phyloP scores from a whole-genome alignment of 2,797 vertebrate genomes.

The Simalia tracyae region DNA sequence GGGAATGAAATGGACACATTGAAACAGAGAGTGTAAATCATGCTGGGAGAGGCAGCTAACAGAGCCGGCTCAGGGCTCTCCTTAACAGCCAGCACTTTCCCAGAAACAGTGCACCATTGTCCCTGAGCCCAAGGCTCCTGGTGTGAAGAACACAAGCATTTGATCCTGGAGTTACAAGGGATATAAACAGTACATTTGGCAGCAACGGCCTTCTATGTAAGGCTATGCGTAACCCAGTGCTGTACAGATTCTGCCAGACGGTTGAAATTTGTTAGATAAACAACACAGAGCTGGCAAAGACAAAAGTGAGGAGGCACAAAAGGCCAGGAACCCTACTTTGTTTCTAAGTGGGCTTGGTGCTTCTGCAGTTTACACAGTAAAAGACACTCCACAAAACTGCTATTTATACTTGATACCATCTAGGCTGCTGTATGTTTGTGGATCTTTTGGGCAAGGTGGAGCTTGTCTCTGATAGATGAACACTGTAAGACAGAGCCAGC shows the following conservation, averaged over 20 bases:
- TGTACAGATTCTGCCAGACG: background rate
- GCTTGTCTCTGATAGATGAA: background rate
- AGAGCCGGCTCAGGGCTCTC: background rate
- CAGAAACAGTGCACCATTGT: slow-evolving; percentile 21
- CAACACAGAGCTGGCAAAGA: background rate
- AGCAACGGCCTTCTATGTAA: slow-evolving; percentile 9
- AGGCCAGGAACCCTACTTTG: background rate
- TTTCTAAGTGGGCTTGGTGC: background rate
- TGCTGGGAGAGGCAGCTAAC: slow-evolving; percentile 8
- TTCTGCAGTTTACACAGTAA: background rate
- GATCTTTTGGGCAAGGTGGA: background rate
- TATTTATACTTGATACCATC: background rate
- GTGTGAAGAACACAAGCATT: background rate
- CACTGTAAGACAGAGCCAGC: background rate
- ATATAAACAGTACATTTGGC: slow-evolving; percentile 14
- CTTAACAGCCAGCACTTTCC: background rate
- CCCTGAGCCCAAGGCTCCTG: background rate
- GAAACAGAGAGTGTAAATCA: slow-evolving; percentile 37
- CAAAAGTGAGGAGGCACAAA: background rate
- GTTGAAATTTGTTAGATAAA: background rate
- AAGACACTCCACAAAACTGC: background rate
- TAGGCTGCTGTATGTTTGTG: background rate
- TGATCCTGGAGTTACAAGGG: background rate
- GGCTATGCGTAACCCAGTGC: background rate
- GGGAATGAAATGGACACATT: slow-evolving; percentile 28